phyloP scores from a whole-genome alignment of 2,888 invertebrate species.

The Hydraecia micacea region DNA sequence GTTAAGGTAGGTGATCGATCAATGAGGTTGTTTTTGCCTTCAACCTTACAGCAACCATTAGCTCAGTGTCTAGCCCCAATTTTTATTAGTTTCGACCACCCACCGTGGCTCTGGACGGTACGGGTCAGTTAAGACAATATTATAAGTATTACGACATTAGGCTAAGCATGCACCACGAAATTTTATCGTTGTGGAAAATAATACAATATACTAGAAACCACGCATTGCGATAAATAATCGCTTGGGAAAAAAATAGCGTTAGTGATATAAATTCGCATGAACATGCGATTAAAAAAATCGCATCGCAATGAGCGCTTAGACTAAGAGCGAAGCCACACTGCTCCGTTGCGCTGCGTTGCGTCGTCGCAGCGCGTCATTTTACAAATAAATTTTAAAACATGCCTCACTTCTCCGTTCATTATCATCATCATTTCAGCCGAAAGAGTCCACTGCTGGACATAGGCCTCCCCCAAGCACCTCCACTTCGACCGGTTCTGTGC shows the following conservation, averaged over 20 bases:
- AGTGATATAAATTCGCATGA: neutral
- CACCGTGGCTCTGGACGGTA: neutral
- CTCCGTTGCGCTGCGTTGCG: too few relatives aligned
- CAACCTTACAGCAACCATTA: neutral
- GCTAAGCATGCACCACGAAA: neutral
- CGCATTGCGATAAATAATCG: neutral
- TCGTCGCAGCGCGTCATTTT: too few relatives aligned
- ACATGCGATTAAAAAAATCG: neutral
- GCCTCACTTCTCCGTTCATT: too few relatives aligned
- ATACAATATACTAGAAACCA: neutral
- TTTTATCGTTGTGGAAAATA: neutral
- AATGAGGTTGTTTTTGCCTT: neutral
- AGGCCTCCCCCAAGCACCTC: too few relatives aligned
- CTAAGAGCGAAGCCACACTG: too few relatives aligned
- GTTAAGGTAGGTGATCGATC: conserved; percentile 6
- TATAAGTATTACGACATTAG: neutral
- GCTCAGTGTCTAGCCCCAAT: neutral
- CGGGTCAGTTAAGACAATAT: neutral
- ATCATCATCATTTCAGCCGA: too few relatives aligned
- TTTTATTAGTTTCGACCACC: neutral
- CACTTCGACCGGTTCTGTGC: too few relatives aligned
- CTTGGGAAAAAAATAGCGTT: neutral
- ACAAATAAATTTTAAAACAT: too few relatives aligned
- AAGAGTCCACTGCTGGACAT: too few relatives aligned
- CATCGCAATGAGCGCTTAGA: neutral